phyloP scores from a whole-genome alignment of 2,888 invertebrate species.

The Pollenia amentaria region DNA sequence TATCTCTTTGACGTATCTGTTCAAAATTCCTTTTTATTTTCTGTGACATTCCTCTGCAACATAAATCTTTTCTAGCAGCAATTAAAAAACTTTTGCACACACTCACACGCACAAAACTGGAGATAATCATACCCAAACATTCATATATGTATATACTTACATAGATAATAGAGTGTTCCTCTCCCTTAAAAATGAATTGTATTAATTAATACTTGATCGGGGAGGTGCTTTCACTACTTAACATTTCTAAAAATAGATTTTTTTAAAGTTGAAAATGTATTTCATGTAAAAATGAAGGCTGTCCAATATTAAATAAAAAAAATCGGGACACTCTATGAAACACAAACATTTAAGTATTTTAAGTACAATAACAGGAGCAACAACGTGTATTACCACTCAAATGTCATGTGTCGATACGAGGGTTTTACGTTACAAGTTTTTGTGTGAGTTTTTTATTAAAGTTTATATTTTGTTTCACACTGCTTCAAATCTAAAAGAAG shows the following conservation, averaged over 20 bases:
- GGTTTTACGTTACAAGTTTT: constrained; percentile 56
- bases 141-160: neutral
- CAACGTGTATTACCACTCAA: constrained; percentile 56
- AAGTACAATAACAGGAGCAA: constrained; percentile 26
- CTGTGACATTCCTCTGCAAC: constrained; percentile 69
- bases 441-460: constrained; percentile 35
- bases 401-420: constrained; percentile 67
- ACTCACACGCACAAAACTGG: neutral
- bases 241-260: too few species aligned
- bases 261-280: too few species aligned
- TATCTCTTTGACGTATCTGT: constrained; percentile 71
- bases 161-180: neutral
- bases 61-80: constrained; percentile 71
- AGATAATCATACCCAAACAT: constrained; percentile 24
- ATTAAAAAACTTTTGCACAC: constrained; percentile 67
- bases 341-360: neutral
- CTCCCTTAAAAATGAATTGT: too few species aligned
- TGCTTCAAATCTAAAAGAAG: constrained; percentile 31
- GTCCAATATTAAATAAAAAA: too few species aligned
- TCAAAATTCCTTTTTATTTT: constrained; percentile 68
- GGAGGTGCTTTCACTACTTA: too few species aligned
- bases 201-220: too few species aligned
- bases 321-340: neutral
- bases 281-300: too few species aligned
- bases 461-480: constrained; percentile 45